phyloP scores from a whole-genome alignment of 2,797 vertebrate genomes.

The Sitta carolinensis region DNA sequence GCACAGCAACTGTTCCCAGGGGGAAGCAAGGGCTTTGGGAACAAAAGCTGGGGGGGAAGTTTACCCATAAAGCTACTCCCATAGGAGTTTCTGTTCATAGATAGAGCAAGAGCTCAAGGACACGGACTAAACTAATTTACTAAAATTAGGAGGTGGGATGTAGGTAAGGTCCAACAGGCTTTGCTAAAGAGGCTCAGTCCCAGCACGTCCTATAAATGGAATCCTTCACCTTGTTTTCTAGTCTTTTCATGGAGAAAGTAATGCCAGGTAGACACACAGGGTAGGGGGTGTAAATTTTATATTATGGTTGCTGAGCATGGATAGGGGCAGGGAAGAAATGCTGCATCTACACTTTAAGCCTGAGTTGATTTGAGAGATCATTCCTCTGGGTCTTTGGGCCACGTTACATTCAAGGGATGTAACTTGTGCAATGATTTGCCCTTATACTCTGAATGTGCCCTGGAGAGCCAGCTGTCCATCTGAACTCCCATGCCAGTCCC shows the following conservation, averaged over 20 bases:
- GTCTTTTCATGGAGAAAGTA: background rate
- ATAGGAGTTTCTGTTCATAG: background rate
- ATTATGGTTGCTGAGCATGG: background rate
- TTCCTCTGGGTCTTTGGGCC: background rate
- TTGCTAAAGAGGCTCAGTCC: background rate
- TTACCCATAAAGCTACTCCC: background rate
- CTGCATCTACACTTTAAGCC: background rate
- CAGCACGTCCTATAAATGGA: background rate
- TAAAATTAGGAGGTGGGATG: background rate
- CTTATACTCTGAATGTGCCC: fast-evolving
- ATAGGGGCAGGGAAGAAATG: background rate
- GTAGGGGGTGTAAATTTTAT: background rate
- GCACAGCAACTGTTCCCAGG: background rate
- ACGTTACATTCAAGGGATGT: background rate
- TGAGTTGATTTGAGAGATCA: background rate
- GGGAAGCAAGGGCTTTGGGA: background rate
- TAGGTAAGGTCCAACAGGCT: background rate
- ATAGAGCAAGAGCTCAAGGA: background rate
- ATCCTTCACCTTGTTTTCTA: background rate
- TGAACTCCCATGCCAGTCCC: background rate
- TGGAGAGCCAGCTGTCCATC: background rate
- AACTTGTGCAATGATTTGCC: background rate
- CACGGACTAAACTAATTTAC: background rate
- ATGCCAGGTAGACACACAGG: background rate
- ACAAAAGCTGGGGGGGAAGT: background rate